A percentile compares a stretch with the other conserved stretches of the same genome.
Conservation (phyloP, 2,797 vertebrate species). For the Hipposideros larvatus region DNA sequence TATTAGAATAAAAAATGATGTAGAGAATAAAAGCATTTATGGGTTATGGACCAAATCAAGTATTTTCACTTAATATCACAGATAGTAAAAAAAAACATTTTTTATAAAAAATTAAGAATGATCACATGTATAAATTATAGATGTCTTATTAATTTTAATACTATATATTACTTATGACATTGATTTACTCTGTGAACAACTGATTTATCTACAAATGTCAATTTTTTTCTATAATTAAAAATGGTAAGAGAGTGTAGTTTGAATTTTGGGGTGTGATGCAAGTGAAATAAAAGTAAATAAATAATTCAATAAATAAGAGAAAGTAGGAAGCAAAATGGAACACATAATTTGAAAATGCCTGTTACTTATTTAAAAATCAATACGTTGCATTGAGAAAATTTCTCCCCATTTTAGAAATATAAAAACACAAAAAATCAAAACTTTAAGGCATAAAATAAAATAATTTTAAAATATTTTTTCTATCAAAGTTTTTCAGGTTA, state of each 20-base stretch:
- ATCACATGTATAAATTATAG: background rate
- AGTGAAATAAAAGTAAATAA: background rate
- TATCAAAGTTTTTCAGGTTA: background rate
- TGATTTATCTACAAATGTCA: background rate
- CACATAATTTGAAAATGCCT: background rate
- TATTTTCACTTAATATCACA: slow-evolving; percentile 23
- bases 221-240: background rate
- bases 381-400: background rate
- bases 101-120: background rate
- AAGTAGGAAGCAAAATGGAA: background rate
- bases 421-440: slow-evolving; percentile 5
- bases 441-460: background rate
- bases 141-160: background rate
- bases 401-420: background rate
- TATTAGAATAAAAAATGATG: background rate
- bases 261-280: background rate
- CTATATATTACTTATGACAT: background rate
- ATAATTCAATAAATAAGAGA: slow-evolving; percentile 3
- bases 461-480: background rate
- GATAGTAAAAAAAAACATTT: background rate
- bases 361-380: slow-evolving; percentile 28
- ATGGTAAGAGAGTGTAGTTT: background rate
- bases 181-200: background rate
- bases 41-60: background rate
- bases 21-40: background rate